Conservation (phyloP, 92 coral and sea anemone species). For the Phenganax marumi region DNA sequence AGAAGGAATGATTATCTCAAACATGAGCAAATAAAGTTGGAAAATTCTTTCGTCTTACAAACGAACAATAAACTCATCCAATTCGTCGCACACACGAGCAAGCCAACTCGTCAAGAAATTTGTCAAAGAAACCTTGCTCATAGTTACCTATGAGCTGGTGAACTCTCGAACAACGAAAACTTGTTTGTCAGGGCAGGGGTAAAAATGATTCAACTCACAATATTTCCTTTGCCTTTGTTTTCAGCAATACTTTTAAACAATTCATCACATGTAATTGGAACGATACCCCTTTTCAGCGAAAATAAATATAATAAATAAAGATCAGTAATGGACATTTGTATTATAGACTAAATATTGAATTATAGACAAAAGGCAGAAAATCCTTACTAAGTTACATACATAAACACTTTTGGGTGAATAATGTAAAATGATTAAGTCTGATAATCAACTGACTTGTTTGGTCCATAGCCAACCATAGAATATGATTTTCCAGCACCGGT, state of each 20-base stretch:
- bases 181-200: background rate
- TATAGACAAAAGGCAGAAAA: background rate
- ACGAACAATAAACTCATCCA: background rate
- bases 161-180: background rate
- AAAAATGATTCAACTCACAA: slow-evolving; percentile 49
- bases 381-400: no score
- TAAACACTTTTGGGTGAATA: background rate
- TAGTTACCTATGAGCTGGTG: background rate
- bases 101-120: no score
- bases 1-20: no score
- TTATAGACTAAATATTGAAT: background rate
- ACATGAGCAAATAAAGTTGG: background rate
- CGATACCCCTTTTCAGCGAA: slow-evolving; percentile 78
- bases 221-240: slow-evolving; percentile 55
- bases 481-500: slow-evolving; percentile 97
- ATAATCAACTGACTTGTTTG: slow-evolving; percentile 70
- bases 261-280: slow-evolving; percentile 98
- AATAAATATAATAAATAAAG: background rate
- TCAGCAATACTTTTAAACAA: slow-evolving; percentile 72
- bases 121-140: no score
- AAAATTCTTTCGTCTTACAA: background rate
- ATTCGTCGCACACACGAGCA: background rate
- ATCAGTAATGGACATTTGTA: no score
- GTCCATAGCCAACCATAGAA: slow-evolving; percentile 99
- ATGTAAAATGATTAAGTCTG: background rate